Percentiles rank a stretch among this genome's conserved stretches.
Evolutionary conservation across 2,797 vertebrate genomes (phyloP).

Genomic region (Gymnoscopelus braueri): DNA sequence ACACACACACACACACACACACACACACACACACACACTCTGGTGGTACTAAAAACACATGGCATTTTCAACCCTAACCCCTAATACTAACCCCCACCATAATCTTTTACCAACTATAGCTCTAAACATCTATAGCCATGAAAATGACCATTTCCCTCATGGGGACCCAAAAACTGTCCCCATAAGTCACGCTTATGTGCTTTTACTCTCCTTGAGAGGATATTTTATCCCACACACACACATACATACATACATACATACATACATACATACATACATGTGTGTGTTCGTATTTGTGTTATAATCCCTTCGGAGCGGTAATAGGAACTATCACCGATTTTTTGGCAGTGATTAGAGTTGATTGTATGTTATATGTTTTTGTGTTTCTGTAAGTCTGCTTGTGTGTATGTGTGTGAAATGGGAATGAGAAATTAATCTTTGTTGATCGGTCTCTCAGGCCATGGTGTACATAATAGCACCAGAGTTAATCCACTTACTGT

Average conservation of each 20-base stretch:
- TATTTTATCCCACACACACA: too few relatives aligned
- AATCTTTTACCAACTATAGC: too few relatives aligned
- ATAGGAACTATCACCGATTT: constrained; percentile 13
- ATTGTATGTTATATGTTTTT: neutral
- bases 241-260: neutral
- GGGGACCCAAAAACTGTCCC: too few relatives aligned
- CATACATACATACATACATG: neutral
- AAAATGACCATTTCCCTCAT: too few relatives aligned
- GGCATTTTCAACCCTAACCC: too few relatives aligned
- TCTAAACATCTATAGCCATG: too few relatives aligned
- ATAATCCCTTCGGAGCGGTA: constrained; percentile 21
- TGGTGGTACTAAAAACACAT: too few relatives aligned
- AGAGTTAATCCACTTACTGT: constrained; percentile 58
- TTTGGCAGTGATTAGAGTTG: neutral
- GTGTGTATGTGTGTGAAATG: neutral
- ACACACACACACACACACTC: neutral
- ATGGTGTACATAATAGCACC: constrained; percentile 11
- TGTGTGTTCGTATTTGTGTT: too few relatives aligned
- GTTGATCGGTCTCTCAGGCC: constrained; percentile 3
- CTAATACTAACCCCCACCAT: too few relatives aligned
- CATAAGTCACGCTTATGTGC: too few relatives aligned
- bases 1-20: neutral
- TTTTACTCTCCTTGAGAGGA: too few relatives aligned
- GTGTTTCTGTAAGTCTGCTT: neutral
- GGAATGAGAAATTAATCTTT: neutral